A percentile compares a stretch with the other conserved stretches of the same genome.
Evolutionary conservation across 2,113 vertebrate genomes (phyloP).

Genomic region (Romanogobio albipinnatus): DNA sequence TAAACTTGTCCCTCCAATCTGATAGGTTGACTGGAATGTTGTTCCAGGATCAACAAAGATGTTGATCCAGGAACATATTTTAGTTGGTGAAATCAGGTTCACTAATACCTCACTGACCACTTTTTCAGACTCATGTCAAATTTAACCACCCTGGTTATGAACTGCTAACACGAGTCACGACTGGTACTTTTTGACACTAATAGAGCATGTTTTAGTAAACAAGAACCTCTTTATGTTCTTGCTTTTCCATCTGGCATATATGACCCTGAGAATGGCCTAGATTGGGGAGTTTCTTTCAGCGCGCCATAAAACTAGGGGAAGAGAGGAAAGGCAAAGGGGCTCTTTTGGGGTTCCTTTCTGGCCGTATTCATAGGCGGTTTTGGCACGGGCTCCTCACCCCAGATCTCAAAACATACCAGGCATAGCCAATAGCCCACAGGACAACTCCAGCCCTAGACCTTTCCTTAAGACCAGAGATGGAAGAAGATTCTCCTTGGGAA

Average conservation of each 20-base stretch:
- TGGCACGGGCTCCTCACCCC: not conserved
- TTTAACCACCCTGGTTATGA: not conserved
- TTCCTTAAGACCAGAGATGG: slow-evolving; percentile 16
- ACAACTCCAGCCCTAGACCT: not conserved
- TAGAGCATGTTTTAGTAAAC: slow-evolving; percentile 17
- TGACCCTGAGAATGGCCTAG: not conserved
- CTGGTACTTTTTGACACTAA: not conserved
- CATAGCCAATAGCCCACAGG: slow-evolving; percentile 36
- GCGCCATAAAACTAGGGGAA: not conserved
- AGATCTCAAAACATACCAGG: slow-evolving; percentile 28
- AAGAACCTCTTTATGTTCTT: slow-evolving; percentile 11
- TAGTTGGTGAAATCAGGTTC: too few species aligned
- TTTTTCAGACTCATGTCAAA: not conserved
- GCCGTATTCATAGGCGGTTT: slow-evolving; percentile 26
- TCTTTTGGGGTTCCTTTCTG: slow-evolving; percentile 30
- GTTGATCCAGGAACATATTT: too few species aligned
- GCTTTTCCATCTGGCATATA: slow-evolving; percentile 11
- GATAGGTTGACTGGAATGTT: too few species aligned
- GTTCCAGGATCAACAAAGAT: too few species aligned
- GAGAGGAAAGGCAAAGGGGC: not conserved
- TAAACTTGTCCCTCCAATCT: too few species aligned
- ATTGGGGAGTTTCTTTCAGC: slow-evolving; percentile 6
- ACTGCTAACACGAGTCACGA: not conserved
- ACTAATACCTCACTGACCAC: not conserved
- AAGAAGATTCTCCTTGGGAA: slow-evolving; percentile 13